Base-by-base conservation (phyloP, 2,797 vertebrate genomes). In the Fistularia tabacaria region DNA sequence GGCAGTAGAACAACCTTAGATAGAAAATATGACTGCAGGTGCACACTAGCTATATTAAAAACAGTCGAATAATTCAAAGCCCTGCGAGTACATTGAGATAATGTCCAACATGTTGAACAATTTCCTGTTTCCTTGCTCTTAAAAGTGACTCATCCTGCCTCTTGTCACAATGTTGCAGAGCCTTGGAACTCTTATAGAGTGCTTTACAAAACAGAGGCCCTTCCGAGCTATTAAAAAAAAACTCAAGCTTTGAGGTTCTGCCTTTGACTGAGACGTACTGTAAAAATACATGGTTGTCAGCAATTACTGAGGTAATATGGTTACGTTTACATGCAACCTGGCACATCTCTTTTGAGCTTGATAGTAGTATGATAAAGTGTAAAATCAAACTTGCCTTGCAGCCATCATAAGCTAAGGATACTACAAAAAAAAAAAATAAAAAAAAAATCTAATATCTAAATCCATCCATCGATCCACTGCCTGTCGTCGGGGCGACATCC, bases 91-190 rank as follows among this genome's bases (percentile, higher is more conserved):
- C 25, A 42, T 50, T 14, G 40, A 60, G 14, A 70, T 67, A 37
- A 62, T 72, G 74, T 75, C 51, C 62, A 63, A 76, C 7, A 10
- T 68, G 68, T 74, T 41, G 9, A 49, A 64, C 66, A 60, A 72
- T 68, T 74, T 64, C 65, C 64, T 40, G 66, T 62, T 64, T 55
- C 64, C 36, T 49, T 71, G 51, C 70, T 62, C 59, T 69, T 43
- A 72, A 77, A 75, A 74, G 65, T 63, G 80, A 84, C 62, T 84
- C 77, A 80, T 79, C 68, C 65, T 65, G 5, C 42, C 52, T 58
- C 70, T 82, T 44, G 63, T 80, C 71, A 71, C 58, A 76, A 54
- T 48, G 53, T 77, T 73, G n/a, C 54, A 47, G 64, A 64, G 62
- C 54, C 76, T 76, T 67, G 59, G 73, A 85, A 69, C 62, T 47